Conservation (phyloP, 1,140 invertebrate genomes). For the Cataglyphis hispanica region DNA sequence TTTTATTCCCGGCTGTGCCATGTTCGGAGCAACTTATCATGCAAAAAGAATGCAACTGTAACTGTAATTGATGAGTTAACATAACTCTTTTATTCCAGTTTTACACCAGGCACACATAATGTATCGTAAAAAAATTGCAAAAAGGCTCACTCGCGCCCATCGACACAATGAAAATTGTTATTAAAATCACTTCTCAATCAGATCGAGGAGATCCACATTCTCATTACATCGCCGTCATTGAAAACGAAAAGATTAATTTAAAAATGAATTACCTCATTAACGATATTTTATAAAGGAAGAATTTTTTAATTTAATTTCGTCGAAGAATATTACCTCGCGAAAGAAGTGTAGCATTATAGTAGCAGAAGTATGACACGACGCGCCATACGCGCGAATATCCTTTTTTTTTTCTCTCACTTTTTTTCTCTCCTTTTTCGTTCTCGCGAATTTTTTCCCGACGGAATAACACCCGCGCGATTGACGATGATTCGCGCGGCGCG, state of each 20-base stretch:
- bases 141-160: not conserved
- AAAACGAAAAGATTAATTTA: not conserved
- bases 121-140: constrained; percentile 7
- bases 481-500: not conserved
- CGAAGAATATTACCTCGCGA: constrained; percentile 79
- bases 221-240: not conserved
- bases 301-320: not conserved
- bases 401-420: constrained; percentile 30
- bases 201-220: not conserved
- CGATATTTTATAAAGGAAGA: not conserved
- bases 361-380: constrained; percentile 70
- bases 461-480: not conserved
- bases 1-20: constrained; percentile 41
- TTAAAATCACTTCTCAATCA: constrained; percentile 21
- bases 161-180: constrained; percentile 10
- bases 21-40: constrained; percentile 40
- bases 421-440: not conserved
- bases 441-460: constrained; percentile 10
- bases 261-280: not conserved
- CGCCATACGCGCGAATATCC: constrained; percentile 66
- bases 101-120: constrained; percentile 13
- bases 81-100: not conserved
- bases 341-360: constrained; percentile 83
- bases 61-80: constrained; percentile 10
- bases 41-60: constrained; percentile 31